Evolutionary conservation across 2,888 invertebrate species (phyloP).

Genomic region (Pomacea canaliculata): DNA sequence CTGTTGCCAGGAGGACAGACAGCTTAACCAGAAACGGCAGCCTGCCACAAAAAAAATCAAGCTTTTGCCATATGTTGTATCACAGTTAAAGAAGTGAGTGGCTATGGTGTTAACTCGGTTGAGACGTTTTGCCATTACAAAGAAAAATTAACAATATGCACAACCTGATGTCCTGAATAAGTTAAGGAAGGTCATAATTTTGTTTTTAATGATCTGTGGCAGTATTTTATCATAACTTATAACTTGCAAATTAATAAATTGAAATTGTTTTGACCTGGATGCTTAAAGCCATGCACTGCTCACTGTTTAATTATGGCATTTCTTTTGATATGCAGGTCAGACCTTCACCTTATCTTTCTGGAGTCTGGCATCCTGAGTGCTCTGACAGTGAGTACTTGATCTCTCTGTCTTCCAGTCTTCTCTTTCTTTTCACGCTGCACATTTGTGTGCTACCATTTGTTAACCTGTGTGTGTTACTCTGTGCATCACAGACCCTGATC

Average conservation of each 20-base stretch:
- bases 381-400: constrained; percentile 66
- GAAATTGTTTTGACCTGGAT: too few relatives aligned
- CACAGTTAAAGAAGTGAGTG: constrained; percentile 89
- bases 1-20: constrained; percentile 82
- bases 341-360: constrained; percentile 93
- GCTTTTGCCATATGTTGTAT: constrained; percentile 88
- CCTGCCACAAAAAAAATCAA: constrained; percentile 94
- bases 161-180: background rate
- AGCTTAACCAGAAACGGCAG: constrained; percentile 83
- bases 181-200: background rate
- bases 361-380: constrained; percentile 83
- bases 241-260: too few relatives aligned
- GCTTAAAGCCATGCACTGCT: too few relatives aligned
- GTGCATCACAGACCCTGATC: too few relatives aligned
- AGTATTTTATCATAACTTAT: too few relatives aligned
- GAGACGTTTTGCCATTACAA: background rate
- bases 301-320: background rate
- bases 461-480: too few relatives aligned
- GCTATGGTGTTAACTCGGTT: background rate
- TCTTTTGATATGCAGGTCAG: constrained; percentile 70
- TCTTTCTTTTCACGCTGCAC: too few relatives aligned
- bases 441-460: too few relatives aligned
- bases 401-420: too few relatives aligned
- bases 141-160: background rate
- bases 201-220: background rate